Evolutionary conservation across 2,113 vertebrate species (phyloP), one percentile per base, ranked within the genome.

Genomic region (Vimba vimba): DNA sequence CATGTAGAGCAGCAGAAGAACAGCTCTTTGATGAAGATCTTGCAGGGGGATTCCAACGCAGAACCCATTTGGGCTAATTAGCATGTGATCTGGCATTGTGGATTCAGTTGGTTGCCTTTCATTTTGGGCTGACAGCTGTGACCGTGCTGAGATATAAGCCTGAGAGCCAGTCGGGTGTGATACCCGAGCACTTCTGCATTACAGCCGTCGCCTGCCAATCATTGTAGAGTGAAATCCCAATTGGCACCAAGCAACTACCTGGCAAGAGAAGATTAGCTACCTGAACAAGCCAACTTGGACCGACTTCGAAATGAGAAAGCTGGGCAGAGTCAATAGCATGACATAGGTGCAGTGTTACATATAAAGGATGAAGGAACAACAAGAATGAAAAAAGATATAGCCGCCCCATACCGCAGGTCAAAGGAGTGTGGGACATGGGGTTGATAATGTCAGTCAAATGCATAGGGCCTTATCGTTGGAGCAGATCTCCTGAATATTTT

Each of bases 401-500:
- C 25, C 25, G 17, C 59, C 36, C n/a, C 4, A 23, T 36, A 33
- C 17, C 0, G 39, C 43, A 23, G 80, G 80, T 82, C 25, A 82
- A 82, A 50, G 21, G 62, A 69, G 27, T 52, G 60, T 82, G 62
- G 45, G 80, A 36, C 45, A 21, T 30, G 19, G 30, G 43, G 15
- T 52, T 68, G 62, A 68, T 82, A 23, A 79, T 79, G 91, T 91
- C 92, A 91, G 86, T 94, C 91, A 93, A 91, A 88, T 91, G 86
- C 89, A 90, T 89, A 88, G 76, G 64, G 88, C 89, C 75, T 33
- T 86, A 86, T 86, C n/a, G 75, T 52, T 85, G 78, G 85, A 90
- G 89, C 85, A 50, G 73, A 77, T 73, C 60, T 57, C 85, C 68
- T 95, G 84, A 95, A 95, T 94, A 92, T 62, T 94, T 94, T 91